Evolutionary conservation across 2,888 invertebrate genomes (phyloP).

Genomic region (Scelioninae gen. 1): DNA sequence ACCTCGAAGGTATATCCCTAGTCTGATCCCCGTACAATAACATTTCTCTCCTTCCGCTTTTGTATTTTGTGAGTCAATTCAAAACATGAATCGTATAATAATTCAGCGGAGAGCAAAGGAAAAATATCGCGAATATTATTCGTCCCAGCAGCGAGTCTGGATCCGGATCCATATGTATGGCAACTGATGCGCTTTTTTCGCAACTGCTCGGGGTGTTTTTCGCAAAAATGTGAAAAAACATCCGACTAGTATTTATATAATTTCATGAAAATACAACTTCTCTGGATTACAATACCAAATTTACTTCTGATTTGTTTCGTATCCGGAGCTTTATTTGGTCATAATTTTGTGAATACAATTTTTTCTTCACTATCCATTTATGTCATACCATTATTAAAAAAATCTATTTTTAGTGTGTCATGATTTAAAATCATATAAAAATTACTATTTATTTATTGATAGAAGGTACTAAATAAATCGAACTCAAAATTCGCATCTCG

Average conservation of each 20-base stretch:
- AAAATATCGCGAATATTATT: slow-evolving; percentile 82
- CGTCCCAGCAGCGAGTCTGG: slow-evolving; percentile 77
- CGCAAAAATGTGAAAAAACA: slow-evolving; percentile 61
- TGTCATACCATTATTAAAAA: too few relatives aligned
- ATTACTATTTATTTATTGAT: too few relatives aligned
- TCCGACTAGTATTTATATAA: slow-evolving; percentile 51
- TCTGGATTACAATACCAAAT: slow-evolving; percentile 36
- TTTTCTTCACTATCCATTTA: too few relatives aligned
- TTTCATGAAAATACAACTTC: slow-evolving; percentile 50
- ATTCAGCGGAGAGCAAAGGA: slow-evolving; percentile 82
- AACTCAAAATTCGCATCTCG: too few relatives aligned
- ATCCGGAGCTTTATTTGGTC: slow-evolving; percentile 15
- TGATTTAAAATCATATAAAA: too few relatives aligned
- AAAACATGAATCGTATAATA: slow-evolving; percentile 84
- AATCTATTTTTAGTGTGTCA: too few relatives aligned
- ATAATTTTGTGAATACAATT: not conserved
- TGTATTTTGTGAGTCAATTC: slow-evolving; percentile 84
- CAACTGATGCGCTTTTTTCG: slow-evolving; percentile 72
- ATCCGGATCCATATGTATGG: slow-evolving; percentile 74
- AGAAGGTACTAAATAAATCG: too few relatives aligned
- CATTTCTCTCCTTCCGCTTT: slow-evolving; percentile 83
- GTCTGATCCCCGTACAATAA: slow-evolving; percentile 80
- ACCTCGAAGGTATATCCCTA: slow-evolving; percentile 77
- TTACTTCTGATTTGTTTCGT: slow-evolving; percentile 21
- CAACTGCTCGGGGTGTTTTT: slow-evolving; percentile 65